Evolutionary conservation across 2,888 invertebrate genomes (phyloP), one percentile per base, ranked within the genome.

Genomic region (Autographa gamma): DNA sequence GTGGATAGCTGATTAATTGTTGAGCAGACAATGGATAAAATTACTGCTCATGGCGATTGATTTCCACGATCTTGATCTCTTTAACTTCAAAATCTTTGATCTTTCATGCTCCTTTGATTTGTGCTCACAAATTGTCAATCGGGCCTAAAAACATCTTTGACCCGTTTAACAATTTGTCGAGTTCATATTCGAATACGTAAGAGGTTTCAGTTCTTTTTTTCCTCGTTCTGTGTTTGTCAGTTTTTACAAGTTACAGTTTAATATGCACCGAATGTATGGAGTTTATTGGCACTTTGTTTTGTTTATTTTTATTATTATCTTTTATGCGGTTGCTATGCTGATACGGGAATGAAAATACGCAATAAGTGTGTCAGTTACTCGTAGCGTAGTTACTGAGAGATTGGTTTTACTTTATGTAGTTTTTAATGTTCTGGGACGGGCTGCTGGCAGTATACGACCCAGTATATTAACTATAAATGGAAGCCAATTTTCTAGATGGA

Each of bases 201-300:
- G 34, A 34, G 34, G 34, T 34, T 34, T 34, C 8, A 2, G 34
- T 34, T 34, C n/a, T 34, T 4, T 34, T 83, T 90, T 86, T 86
- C 84, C 88, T 85, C 82, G 69, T 85, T 79, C 73, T 78, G 82
- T 85, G 76, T 84, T 80, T 77, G 77, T 80, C 74, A 66, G 63
- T 77, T 81, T 75, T 77, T 72, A 73, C 80, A 73, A 64, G 75
- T 71, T 75, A 73, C 80, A 73, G 64, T 77, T 75, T 74, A 75
- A 76, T 80, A 76, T 67, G 59, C 73, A 62, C 14, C 64, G 62
- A 65, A 73, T 73, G 74, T 74, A 71, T 80, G 72, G 65, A 65
- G 79, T 81, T 83, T 81, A 81, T 83, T 74, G 69, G 63, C 72
- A 79, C 64, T 77, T 77, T 66, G 66, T 75, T 79, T 78, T 77